These are phyloP conservation scores for Ptychobarbus kaznakovi DNA, from an alignment of 2,797 vertebrate species.

Conservation along the genomic window DNA sequence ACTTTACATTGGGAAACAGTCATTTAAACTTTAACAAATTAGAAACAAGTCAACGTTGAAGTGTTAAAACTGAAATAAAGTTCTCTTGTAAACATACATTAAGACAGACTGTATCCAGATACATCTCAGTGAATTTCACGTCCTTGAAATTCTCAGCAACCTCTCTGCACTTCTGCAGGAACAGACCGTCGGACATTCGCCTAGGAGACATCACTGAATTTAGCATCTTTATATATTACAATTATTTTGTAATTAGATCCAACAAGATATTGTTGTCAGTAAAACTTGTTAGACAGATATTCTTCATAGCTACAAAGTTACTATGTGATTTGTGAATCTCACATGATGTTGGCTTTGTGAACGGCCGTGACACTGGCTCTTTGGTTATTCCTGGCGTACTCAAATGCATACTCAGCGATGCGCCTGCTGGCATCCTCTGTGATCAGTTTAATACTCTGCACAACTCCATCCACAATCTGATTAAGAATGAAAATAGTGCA, in stretches of 20 bases:
- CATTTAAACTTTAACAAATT: not conserved
- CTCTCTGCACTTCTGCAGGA: conserved; percentile 93
- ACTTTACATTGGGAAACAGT: not conserved
- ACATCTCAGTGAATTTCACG: conserved; percentile 98
- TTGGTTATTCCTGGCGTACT: conserved; percentile 94
- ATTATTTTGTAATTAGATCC: not conserved
- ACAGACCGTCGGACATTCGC: conserved; percentile 98
- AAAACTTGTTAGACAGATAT: not conserved
- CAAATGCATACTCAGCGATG: conserved; percentile 96
- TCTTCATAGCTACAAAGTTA: not conserved
- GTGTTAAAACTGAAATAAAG: not conserved
- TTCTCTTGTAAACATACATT: conserved; percentile 80
- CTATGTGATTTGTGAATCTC: conserved; percentile 63
- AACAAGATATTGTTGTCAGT: not conserved
- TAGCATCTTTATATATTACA: not conserved
- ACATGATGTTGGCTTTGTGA: conserved; percentile 99
- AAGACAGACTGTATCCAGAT: conserved; percentile 96
- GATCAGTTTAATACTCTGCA: conserved; percentile 98
- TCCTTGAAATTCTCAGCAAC: conserved; percentile 96
- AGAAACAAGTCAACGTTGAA: not conserved
- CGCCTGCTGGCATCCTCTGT: conserved; percentile 92
- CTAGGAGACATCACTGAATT: conserved; percentile 67
- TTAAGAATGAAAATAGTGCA: conserved; percentile 59
- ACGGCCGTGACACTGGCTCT: conserved; percentile 93
- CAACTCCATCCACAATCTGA: conserved; percentile 97